These are phyloP conservation scores for Suncus etruscus DNA, from an alignment of 2,113 vertebrate species.

Conservation along the genomic window DNA sequence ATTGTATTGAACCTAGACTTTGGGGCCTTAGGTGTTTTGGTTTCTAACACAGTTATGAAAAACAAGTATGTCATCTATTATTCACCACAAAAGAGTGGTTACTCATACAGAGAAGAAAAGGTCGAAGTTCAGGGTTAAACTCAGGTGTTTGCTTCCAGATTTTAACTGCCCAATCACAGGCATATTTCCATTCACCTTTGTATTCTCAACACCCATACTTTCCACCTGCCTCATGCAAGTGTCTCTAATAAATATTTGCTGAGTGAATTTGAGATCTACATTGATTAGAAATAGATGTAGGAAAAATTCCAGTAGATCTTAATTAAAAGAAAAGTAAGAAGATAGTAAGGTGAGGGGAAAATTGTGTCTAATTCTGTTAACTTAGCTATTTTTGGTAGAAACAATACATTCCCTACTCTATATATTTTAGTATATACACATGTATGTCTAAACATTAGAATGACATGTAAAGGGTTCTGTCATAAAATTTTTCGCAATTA, in stretches of 20 bases:
- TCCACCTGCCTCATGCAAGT: not conserved
- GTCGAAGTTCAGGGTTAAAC: not conserved
- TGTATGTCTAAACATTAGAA: conserved; percentile 2
- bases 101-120: not conserved
- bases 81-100: not conserved
- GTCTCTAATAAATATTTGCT: conserved; percentile 5
- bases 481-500: conserved; percentile 72
- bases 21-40: not conserved
- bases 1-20: not conserved
- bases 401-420: not conserved
- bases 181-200: not conserved
- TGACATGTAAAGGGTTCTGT: not conserved
- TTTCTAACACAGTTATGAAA: not conserved
- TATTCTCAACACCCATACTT: not conserved
- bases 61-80: not conserved
- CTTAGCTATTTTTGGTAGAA: conserved; percentile 7
- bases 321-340: conserved; percentile 20
- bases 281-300: not conserved
- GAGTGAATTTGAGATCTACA: conserved; percentile 7
- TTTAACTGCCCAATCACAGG: not conserved
- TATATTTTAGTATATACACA: conserved; percentile 1
- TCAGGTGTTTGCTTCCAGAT: not conserved
- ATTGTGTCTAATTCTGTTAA: not conserved
- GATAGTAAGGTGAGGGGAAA: not conserved
- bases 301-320: not conserved